Base-by-base conservation (phyloP, 2,797 vertebrate genomes). In the Falco rusticolus region DNA sequence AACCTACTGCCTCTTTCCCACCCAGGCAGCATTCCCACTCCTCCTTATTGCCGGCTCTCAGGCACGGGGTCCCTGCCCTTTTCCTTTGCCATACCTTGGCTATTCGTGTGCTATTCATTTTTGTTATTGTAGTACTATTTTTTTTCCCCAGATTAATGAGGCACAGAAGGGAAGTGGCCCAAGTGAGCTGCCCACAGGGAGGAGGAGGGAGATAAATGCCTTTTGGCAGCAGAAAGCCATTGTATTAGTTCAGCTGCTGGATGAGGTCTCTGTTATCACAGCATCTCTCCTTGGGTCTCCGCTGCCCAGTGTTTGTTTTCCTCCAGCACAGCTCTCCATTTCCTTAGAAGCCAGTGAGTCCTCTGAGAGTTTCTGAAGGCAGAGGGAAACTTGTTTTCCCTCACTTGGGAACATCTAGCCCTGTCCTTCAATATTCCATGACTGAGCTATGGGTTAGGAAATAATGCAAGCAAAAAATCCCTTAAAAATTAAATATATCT, bases 161-260 rank as follows among this genome's bases (percentile, higher is more conserved):
- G 24, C 1, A 0, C 4, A 2, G 15, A 59, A 77, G 33, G 51
- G 47, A 72, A 87, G 53, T 25, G 19, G 66, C 26, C 43, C 0
- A 2, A 84, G 25, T 43, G 50, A 92, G 66, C 56, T 83, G 11
- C 37, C 26, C 1, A 2, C 6, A 37, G 33, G 31, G 47, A 37
- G 26, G 5, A 28, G 41, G 43, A 81, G 61, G 25, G 28, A 90
- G n/a, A 59, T n/a, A 13, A 6, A 57, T 84, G 50, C 10, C 45
- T 94, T 92, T 50, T 82, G 34, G 41, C 53, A 76, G 34, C 16
- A 72, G 53, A 63, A 87, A 82, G 34, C 26, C 9, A 15, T 57
- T 76, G 33, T n/a, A 61, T 22, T 76, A 65, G 56, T 87, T 77
- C 19, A 47, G 7, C 34, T 87, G 5, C 59, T 84, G 79, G 84